Evolutionary conservation across 2,888 invertebrate species (phyloP), one percentile per base, ranked within the genome.

Genomic region (Peribatodes rhomboidaria): DNA sequence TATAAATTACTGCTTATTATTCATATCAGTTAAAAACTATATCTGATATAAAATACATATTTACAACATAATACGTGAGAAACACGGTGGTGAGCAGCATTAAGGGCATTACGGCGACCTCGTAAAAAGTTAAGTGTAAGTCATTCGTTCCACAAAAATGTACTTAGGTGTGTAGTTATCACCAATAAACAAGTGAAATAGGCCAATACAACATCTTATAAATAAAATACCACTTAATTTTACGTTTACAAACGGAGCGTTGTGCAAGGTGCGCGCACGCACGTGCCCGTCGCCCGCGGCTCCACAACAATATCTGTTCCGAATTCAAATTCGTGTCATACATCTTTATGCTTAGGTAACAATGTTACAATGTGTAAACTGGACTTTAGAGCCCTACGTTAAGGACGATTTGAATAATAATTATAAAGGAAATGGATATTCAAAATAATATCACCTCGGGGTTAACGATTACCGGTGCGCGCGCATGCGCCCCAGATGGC

Each of bases 371-470:
- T 82, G 81, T 81, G 77, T 81, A 89, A 90, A 89, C 80, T 91
- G 84, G 83, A 90, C 92, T 84, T 83, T 92, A 88, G 77, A 81
- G 78, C 86, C 75, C 77, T 74, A 72, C 71, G 80, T 80, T 88
- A 89, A 89, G 84, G 88, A 81, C 78, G 85, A 83, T 88, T 90
- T 87, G 82, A 89, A 90, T 89, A 88, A 87, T 88, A 89, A 89
- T 86, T 83, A 86, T 84, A 87, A 88, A 89, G 86, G 87, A 88
- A 93, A 90, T 90, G 88, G 84, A 90, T 90, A 91, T 92, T 92
- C 85, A 90, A 92, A 92, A 92, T 92, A 91, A 92, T 93, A 93
- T 92, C 93, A 93, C 93, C 93, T 89, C 92, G 83, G 92, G 93
- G 93, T 92, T 92, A 93, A 93, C 92, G 93, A 92, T 93, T 90